These are phyloP conservation scores for Liolophura sinensis DNA, from an alignment of 1,140 invertebrate genomes.

Conservation along the genomic window DNA sequence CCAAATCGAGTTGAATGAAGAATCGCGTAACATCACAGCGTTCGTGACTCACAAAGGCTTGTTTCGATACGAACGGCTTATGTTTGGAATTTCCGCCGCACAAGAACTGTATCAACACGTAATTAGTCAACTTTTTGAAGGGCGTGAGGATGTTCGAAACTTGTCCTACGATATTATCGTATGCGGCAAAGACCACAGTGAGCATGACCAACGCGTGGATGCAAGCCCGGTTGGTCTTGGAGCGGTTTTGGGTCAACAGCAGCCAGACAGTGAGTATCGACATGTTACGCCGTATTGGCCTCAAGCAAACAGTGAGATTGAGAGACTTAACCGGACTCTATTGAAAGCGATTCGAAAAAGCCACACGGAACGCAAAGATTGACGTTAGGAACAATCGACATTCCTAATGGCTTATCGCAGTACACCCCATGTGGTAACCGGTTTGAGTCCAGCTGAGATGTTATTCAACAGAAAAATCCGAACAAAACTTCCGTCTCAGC, in stretches of 20 bases:
- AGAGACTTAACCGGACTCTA: conserved; percentile 25
- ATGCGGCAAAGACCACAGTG: too few species aligned
- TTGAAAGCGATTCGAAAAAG: conserved; percentile 26
- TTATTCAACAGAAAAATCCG: too few species aligned
- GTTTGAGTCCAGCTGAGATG: too few species aligned
- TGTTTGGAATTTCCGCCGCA: too few species aligned
- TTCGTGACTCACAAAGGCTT: too few species aligned
- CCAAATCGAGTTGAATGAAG: too few species aligned
- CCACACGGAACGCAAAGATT: conserved; percentile 20
- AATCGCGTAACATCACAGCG: background rate
- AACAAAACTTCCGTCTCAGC: too few species aligned
- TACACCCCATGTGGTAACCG: conserved; percentile 23
- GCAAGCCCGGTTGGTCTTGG: conserved; percentile 56
- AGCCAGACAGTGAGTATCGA: conserved; percentile 1
- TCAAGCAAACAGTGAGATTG: conserved; percentile 27
- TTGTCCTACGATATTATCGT: too few species aligned
- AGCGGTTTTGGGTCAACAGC: conserved; percentile 40
- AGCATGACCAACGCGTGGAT: conserved; percentile 42
- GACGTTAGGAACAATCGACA: conserved; percentile 22
- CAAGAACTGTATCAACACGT: too few species aligned
- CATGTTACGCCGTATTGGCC: conserved; percentile 19
- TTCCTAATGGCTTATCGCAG: conserved; percentile 22
- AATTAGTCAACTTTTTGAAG: too few species aligned
- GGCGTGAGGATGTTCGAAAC: too few species aligned
- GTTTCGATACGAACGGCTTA: too few species aligned